Conservation (phyloP, 1,140 invertebrate genomes). For the Drosophila obscura region DNA sequence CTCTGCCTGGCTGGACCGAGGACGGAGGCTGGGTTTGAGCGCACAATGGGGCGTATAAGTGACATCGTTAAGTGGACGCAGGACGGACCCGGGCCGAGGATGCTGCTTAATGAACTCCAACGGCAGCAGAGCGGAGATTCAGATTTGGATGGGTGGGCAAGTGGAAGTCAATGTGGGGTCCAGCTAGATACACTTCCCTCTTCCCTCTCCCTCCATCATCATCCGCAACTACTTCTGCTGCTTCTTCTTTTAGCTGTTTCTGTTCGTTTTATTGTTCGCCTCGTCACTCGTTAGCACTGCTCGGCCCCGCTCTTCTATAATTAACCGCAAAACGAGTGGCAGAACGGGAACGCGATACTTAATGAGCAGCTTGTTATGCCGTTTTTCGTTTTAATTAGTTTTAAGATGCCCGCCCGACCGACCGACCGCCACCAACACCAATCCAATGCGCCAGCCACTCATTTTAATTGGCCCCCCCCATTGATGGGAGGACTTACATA, state of each 20-base stretch:
- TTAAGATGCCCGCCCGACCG: slow-evolving; percentile 67
- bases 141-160: slow-evolving; percentile 15
- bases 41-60: slow-evolving; percentile 80
- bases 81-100: slow-evolving; percentile 29
- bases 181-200: neutral
- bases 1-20: neutral
- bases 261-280: slow-evolving; percentile 20
- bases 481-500: slow-evolving; percentile 54
- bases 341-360: slow-evolving; percentile 50
- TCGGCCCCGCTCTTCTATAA: slow-evolving; percentile 72
- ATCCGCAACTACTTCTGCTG: neutral
- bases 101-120: slow-evolving; percentile 79
- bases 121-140: slow-evolving; percentile 30
- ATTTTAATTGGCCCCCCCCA: slow-evolving; percentile 83
- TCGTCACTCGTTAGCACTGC: slow-evolving; percentile 59
- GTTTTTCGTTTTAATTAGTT: slow-evolving; percentile 82
- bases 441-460: slow-evolving; percentile 38
- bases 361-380: slow-evolving; percentile 83
- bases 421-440: slow-evolving; percentile 54
- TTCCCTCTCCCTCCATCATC: neutral
- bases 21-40: slow-evolving; percentile 43
- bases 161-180: too few species aligned
- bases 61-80: slow-evolving; percentile 78
- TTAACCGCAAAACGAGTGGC: slow-evolving; percentile 74
- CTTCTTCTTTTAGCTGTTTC: slow-evolving; percentile 22